Percentiles rank a stretch among this genome's conserved stretches.
These are phyloP conservation scores for Hydropsyche tenuis DNA, from an alignment of 1,140 invertebrate species.

Conservation along the genomic window DNA sequence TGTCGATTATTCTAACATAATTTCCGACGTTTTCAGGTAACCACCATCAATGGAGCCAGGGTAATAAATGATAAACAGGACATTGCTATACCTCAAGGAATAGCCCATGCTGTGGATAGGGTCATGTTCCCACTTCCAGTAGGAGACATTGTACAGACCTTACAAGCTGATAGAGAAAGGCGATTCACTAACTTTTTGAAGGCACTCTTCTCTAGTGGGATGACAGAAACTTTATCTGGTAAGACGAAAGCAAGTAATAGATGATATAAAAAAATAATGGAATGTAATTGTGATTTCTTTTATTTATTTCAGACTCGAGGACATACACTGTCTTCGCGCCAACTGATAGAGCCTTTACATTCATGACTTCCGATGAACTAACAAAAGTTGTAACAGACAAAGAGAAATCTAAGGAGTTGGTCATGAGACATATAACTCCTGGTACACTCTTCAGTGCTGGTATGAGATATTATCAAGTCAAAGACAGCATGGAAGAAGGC, in stretches of 20 bases:
- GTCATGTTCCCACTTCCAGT: conserved; percentile 88
- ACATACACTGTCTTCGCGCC: conserved; percentile 87
- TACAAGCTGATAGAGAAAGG: conserved; percentile 80
- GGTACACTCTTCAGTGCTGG: conserved; percentile 82
- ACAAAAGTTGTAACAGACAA: conserved; percentile 66
- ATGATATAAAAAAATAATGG: background rate
- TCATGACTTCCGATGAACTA: conserved; percentile 69
- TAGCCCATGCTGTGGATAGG: conserved; percentile 84
- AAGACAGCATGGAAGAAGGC: conserved; percentile 73
- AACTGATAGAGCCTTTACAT: conserved; percentile 78
- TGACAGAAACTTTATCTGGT: conserved; percentile 77
- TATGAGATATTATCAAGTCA: conserved; percentile 84
- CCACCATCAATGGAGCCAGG: conserved; percentile 83
- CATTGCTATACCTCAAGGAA: conserved; percentile 81
- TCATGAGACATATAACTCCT: conserved; percentile 79
- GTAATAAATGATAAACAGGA: conserved; percentile 80
- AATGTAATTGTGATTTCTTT: background rate
- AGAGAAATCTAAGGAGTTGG: conserved; percentile 73
- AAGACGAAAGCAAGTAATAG: background rate
- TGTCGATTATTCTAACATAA: background rate
- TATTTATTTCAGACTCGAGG: conserved; percentile 67
- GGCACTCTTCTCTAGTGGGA: conserved; percentile 74
- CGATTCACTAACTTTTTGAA: conserved; percentile 81
- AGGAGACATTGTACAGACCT: conserved; percentile 80
- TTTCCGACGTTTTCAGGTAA: conserved; percentile 63